Conservation (phyloP, 1,140 invertebrate species). For the Trissolcus basalis region DNA sequence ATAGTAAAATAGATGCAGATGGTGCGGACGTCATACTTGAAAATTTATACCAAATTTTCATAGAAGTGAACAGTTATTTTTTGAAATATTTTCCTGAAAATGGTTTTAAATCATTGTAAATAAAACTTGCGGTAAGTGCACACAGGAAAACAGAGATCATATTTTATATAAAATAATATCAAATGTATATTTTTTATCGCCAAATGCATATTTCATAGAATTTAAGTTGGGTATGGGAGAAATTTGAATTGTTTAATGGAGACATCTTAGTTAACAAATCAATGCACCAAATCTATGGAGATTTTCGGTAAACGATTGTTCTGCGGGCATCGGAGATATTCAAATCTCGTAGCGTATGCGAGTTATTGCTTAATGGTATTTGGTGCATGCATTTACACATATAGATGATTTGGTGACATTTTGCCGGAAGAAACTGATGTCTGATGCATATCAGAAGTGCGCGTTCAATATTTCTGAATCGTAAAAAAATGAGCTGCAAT, state of each 20-base stretch:
- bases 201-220: background rate
- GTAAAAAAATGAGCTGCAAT: no score
- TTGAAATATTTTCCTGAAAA: no score
- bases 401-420: conserved; percentile 30
- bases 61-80: no score
- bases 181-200: no score
- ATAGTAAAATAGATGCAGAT: no score
- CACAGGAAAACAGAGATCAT: no score
- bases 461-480: no score
- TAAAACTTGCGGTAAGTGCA: no score
- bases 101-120: no score
- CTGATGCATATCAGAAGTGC: conserved; percentile 11
- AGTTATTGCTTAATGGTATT: conserved; percentile 40
- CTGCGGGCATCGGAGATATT: conserved; percentile 27
- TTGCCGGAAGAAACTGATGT: conserved; percentile 39
- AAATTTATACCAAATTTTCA: no score
- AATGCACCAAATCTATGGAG: conserved; percentile 4
- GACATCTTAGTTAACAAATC: conserved; percentile 5
- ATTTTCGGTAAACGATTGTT: conserved; percentile 30
- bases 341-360: conserved; percentile 30
- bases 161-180: no score
- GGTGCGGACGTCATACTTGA: no score
- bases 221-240: background rate
- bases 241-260: background rate
- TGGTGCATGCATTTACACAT: conserved; percentile 31